Base-by-base conservation (phyloP, 2,113 vertebrate genomes). In the Amphilophus citrinellus region DNA sequence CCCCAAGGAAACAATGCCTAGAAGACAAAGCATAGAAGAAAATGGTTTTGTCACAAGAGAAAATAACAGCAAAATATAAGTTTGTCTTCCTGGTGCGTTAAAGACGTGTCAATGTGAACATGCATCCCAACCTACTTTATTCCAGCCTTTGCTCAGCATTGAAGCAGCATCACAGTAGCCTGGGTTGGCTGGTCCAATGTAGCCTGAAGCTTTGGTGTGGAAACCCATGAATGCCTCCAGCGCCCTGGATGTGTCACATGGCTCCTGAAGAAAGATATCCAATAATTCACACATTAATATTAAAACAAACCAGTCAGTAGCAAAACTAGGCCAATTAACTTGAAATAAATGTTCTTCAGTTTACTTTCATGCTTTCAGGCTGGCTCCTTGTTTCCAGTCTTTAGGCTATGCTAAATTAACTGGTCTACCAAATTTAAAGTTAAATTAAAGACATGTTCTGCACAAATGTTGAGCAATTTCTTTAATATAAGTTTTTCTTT, bases 121-220 rank as follows among this genome's bases (percentile, higher is more conserved):
- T 18, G 50, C 17, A 61, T 17, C 20, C 5, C 15, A 10, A 44
- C 88, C 6, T 47, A 95, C 94, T 77, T 96, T 97, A 89, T 96
- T 96, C 96, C 96, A 96, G 85, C 94, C 94, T 88, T 96, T 96
- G 61, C 92, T 96, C 68, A 96, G 81, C 84, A 97, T 93, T 2
- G 96, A 96, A 4, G 96, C 96, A 56, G 96, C 92, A 6, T 97
- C 96, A 80, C 96, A 97, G 83, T 96, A 96, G 13, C 95, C 96
- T 0, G 96, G 96, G 85, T 97, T 97, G 60, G 89, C 80, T 1
- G 95, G 96, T 27, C 96, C 96, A 3, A 96, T 82, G 86, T 94
- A 97, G 6, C 87, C 96, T 1, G 96, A 95, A 1, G 95, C 96
- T 56, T 85, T 92, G 2, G 91, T 83, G 63, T 96, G 88, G 88